Evolutionary conservation across 2,113 vertebrate genomes (phyloP).

Genomic region (Vicugna pacos): DNA sequence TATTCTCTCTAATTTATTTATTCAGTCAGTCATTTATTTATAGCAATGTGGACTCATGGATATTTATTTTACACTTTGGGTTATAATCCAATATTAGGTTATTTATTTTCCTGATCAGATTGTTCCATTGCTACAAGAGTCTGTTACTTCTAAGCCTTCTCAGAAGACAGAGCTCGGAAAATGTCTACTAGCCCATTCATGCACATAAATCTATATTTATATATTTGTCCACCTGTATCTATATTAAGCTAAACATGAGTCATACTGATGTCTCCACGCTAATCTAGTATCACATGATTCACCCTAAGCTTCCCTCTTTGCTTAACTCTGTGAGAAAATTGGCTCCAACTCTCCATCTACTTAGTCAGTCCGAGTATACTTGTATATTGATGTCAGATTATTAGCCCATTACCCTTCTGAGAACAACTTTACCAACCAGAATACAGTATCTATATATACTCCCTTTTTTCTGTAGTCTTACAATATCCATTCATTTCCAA

Average conservation of each 20-base stretch:
- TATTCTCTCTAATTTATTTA: background rate
- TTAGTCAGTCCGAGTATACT: background rate
- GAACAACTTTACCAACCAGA: background rate
- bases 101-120: slow-evolving; percentile 18
- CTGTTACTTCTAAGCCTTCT: background rate
- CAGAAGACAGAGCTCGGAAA: background rate
- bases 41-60: background rate
- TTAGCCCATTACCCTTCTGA: background rate
- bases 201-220: background rate
- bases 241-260: slow-evolving; percentile 28
- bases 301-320: background rate
- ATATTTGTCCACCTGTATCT: background rate
- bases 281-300: background rate
- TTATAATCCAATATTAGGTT: background rate
- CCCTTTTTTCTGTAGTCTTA: background rate
- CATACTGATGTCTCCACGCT: background rate
- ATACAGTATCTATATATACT: background rate
- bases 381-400: background rate
- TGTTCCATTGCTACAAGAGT: background rate
- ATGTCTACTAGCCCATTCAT: background rate
- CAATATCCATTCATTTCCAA: background rate
- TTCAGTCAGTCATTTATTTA: background rate
- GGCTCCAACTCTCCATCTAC: background rate
- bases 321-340: background rate
- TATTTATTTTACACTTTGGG: background rate